A percentile compares a stretch with the other conserved stretches of the same genome.
phyloP scores from a whole-genome alignment of 2,797 vertebrate species.

The Pterois miles region DNA sequence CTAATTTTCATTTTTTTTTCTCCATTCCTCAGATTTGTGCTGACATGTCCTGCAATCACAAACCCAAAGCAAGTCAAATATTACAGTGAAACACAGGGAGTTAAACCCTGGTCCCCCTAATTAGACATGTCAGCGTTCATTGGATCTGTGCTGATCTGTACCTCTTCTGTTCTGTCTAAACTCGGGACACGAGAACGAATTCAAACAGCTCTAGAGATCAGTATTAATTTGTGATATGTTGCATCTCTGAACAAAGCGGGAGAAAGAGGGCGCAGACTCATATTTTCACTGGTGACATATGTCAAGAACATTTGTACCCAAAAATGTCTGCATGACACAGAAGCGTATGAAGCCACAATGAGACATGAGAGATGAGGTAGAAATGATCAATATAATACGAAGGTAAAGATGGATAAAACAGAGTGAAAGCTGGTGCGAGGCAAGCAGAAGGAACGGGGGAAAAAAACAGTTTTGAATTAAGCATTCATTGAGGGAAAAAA shows the following conservation, averaged over 20 bases:
- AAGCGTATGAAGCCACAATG: constrained; percentile 65
- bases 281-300: constrained; percentile 43
- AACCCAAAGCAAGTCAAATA: constrained; percentile 33
- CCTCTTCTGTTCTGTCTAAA: constrained; percentile 42
- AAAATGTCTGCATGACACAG: constrained; percentile 63
- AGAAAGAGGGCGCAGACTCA: constrained; percentile 40
- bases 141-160: constrained; percentile 23
- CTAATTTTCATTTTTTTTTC: constrained; percentile 12
- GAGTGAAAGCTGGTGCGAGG: constrained; percentile 65
- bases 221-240: constrained; percentile 58
- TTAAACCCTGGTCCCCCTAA: constrained; percentile 28
- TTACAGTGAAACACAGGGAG: constrained; percentile 15
- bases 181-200: constrained; percentile 36
- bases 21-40: constrained; percentile 26
- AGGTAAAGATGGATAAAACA: constrained; percentile 74
- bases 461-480: constrained; percentile 79
- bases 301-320: constrained; percentile 55
- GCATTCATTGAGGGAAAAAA: constrained; percentile 72
- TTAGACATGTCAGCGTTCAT: constrained; percentile 45
- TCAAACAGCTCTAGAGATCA: constrained; percentile 40
- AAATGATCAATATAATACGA: constrained; percentile 74
- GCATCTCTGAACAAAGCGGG: constrained; percentile 52
- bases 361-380: constrained; percentile 55
- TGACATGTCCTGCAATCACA: constrained; percentile 14
- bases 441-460: constrained; percentile 37